These are phyloP conservation scores for Nasua narica DNA, from an alignment of 2,797 vertebrate species.

Conservation along the genomic window DNA sequence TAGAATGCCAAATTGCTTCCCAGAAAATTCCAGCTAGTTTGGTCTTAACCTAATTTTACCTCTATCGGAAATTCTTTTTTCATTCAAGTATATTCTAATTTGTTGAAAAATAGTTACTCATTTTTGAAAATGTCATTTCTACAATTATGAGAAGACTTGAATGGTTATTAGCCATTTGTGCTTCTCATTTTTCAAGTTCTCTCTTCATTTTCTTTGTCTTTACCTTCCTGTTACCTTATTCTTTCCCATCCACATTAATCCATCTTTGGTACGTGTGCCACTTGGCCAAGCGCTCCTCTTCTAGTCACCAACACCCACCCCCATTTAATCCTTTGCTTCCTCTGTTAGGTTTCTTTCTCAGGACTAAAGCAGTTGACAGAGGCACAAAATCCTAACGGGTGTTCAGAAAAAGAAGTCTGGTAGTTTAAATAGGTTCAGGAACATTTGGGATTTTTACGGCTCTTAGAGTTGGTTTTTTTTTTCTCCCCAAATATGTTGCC, in stretches of 20 bases:
- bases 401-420: neutral
- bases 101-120: neutral
- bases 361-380: neutral
- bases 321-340: neutral
- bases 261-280: neutral
- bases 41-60: neutral
- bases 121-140: slow-evolving; percentile 10
- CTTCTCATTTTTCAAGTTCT: neutral
- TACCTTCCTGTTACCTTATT: neutral
- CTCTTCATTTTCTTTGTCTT: neutral
- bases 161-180: neutral
- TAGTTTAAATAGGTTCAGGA: neutral
- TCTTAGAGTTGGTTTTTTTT: neutral
- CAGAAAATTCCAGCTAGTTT: neutral
- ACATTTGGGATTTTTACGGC: neutral
- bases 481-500: too few relatives aligned
- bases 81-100: neutral
- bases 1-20: neutral
- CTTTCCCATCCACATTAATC: neutral
- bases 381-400: neutral
- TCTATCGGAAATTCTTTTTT: neutral
- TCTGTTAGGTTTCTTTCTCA: neutral
- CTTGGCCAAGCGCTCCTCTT: neutral
- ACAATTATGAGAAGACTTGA: neutral
- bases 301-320: too few relatives aligned